Evolutionary conservation across 2,113 vertebrate species (phyloP).

Genomic region (Amazona vittata): DNA sequence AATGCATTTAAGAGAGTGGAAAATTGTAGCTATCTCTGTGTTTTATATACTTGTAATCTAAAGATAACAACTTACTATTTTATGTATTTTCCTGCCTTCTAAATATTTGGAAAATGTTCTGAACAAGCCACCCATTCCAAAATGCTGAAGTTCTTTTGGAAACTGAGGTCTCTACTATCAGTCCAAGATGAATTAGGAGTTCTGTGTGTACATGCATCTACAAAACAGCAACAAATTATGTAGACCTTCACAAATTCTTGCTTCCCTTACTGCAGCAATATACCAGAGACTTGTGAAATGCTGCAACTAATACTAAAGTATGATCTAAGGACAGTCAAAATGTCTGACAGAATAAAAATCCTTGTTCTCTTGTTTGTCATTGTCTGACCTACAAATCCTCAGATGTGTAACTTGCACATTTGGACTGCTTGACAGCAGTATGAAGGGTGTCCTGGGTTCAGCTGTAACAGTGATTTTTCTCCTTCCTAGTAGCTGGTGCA

Average conservation of each 20-base stretch:
- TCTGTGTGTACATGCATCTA: not conserved
- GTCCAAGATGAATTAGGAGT: not conserved
- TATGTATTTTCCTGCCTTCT: not conserved
- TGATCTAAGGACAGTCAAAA: not conserved
- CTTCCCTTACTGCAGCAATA: not conserved
- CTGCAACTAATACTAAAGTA: not conserved
- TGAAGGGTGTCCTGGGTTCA: not conserved
- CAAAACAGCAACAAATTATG: not conserved
- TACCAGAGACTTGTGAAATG: not conserved
- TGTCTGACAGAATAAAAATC: not conserved
- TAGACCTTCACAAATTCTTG: not conserved
- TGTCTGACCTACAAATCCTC: not conserved
- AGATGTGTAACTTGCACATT: not conserved
- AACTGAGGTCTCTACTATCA: not conserved
- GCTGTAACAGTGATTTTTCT: not conserved
- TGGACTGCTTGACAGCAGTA: not conserved
- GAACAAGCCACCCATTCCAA: not conserved
- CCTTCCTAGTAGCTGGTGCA: not conserved
- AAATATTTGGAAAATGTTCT: not conserved
- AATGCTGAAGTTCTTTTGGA: not conserved
- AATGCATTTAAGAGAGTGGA: not conserved
- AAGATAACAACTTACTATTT: not conserved
- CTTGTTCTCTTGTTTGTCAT: not conserved
- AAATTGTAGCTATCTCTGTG: not conserved
- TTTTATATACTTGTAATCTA: not conserved